Evolutionary conservation across 2,888 invertebrate genomes (phyloP).

Genomic region (Sphaerophoria rueppellii): DNA sequence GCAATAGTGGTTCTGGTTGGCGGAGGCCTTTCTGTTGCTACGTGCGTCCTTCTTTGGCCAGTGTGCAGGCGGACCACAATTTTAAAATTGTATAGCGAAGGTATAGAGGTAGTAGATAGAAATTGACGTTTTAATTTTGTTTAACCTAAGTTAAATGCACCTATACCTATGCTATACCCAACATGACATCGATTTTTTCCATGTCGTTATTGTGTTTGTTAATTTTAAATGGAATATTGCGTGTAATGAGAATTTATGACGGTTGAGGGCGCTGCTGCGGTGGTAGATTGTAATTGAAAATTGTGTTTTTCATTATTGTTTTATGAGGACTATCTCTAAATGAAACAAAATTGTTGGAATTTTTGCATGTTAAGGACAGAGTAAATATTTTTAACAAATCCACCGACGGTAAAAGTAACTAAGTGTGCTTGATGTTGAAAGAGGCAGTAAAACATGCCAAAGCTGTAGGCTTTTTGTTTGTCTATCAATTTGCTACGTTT

Average conservation of each 20-base stretch:
- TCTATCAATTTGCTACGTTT: background rate
- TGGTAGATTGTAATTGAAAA: constrained; percentile 32
- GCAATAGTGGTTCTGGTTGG: background rate
- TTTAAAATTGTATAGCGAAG: constrained; percentile 39
- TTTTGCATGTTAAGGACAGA: background rate
- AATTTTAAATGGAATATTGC: constrained; percentile 11
- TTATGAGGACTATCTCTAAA: background rate
- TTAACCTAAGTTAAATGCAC: constrained; percentile 37
- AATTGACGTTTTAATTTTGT: constrained; percentile 54
- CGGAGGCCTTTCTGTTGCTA: background rate
- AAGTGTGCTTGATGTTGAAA: no score
- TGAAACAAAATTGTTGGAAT: background rate
- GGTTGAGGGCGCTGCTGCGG: background rate
- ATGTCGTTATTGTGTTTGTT: background rate
- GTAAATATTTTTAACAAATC: background rate
- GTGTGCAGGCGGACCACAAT: constrained; percentile 15
- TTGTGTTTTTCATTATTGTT: background rate
- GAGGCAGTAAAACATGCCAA: no score
- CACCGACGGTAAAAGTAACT: no score
- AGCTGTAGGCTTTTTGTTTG: no score
- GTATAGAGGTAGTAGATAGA: constrained; percentile 2
- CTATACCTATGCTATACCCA: background rate
- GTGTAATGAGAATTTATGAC: constrained; percentile 24
- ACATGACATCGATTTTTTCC: background rate
- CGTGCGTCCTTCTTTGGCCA: background rate